Evolutionary conservation across 2,113 vertebrate genomes (phyloP).

Genomic region (Ardeotis arabs): DNA sequence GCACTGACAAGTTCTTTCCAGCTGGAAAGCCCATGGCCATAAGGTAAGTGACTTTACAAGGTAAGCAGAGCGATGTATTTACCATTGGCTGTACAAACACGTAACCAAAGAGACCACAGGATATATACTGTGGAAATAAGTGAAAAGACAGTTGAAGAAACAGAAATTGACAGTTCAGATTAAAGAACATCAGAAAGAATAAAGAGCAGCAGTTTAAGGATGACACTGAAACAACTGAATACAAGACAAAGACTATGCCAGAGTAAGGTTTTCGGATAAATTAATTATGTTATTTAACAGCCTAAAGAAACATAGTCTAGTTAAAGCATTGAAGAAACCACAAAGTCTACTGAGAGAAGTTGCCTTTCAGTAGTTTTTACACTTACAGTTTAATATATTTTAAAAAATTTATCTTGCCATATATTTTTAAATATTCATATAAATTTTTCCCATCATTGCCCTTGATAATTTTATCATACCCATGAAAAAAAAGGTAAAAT

Average conservation of each 20-base stretch:
- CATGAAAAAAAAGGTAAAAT: neutral
- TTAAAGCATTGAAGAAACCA: slow-evolving; percentile 17
- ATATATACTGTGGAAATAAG: neutral
- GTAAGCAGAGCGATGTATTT: neutral
- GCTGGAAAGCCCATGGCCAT: neutral
- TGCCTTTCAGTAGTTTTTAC: neutral
- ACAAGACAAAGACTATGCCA: neutral
- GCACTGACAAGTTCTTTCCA: neutral
- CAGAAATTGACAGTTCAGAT: neutral
- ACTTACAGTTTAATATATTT: neutral
- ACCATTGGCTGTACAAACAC: neutral
- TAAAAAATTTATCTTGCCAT: neutral
- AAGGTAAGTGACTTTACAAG: neutral
- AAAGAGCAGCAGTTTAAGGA: neutral
- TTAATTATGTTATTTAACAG: neutral
- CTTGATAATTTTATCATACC: neutral
- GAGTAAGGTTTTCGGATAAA: neutral
- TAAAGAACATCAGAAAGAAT: neutral
- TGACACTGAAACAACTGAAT: neutral
- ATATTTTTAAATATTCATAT: neutral
- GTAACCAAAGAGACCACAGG: neutral
- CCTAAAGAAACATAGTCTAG: slow-evolving; percentile 5
- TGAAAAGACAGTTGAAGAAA: neutral
- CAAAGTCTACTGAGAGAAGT: neutral
- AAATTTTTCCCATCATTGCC: neutral